Evolutionary conservation across 2,888 invertebrate species (phyloP), one percentile per base, ranked within the genome.

Genomic region (Craniophora ligustri): DNA sequence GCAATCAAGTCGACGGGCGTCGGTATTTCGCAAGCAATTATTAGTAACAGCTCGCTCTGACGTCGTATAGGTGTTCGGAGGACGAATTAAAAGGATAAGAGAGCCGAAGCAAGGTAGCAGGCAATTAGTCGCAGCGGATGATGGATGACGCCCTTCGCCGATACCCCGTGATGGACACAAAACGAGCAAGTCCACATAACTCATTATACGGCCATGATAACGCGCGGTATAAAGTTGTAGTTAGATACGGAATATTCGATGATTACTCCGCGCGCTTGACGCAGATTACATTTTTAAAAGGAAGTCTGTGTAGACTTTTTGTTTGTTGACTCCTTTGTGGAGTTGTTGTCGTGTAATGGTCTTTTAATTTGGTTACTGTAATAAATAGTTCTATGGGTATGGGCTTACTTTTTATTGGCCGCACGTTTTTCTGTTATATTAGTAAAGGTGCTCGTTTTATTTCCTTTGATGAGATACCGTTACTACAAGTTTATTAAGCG

Each of bases 181-280:
- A 92, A 90, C 86, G 92, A 91, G 73, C 86, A 86, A 79, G 55
- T 10, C 71, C 83, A 78, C 80, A 81, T 84, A 88, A 87, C 89
- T 91, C 91, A 92, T 92, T 93, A 93, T 90, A 91, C 91, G 89
- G 82, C 85, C 85, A 80, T 88, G 91, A 92, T 92, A 92, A 92
- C 86, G 83, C 81, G 75, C 72, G 72, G 78, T 87, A 89, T 89
- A 85, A 90, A 91, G 85, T 87, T 88, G 87, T 89, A 84, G 82
- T 89, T 88, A 88, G 89, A 89, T 89, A 89, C 81, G 84, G 83
- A 82, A 81, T 82, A 83, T 82, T 81, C 77, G 84, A 82, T 87
- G 85, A 89, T 89, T 87, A 83, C 79, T 75, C 75, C 79, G 69
- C 76, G 73, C 78, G 78, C 77, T 76, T 72, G 72, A 41, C 58